Evolutionary conservation across 2,113 vertebrate species (phyloP).

Genomic region (Pseudopodoces humilis): DNA sequence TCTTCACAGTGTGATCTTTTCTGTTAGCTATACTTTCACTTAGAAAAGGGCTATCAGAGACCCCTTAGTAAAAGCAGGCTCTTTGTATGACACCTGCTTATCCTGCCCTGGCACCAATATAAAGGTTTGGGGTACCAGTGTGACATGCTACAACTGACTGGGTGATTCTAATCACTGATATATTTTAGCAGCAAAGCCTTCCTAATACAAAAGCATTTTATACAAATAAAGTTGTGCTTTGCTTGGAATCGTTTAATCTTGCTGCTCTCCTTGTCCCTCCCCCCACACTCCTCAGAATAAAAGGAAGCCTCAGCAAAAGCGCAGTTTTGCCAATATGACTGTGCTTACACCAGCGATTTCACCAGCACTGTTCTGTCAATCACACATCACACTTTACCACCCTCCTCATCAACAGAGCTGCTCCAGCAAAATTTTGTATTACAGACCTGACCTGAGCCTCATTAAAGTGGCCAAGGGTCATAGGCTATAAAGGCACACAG

Average conservation of each 20-base stretch:
- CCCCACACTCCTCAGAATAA: not conserved
- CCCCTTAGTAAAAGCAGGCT: not conserved
- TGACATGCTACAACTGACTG: not conserved
- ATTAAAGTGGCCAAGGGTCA: slow-evolving; percentile 29
- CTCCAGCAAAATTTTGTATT: slow-evolving; percentile 53
- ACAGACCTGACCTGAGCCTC: slow-evolving; percentile 24
- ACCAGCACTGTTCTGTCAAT: slow-evolving; percentile 38
- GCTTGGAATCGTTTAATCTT: not conserved
- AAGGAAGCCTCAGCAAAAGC: slow-evolving; percentile 6
- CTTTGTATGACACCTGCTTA: not conserved
- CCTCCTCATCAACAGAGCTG: slow-evolving; percentile 33
- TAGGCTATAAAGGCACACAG: not conserved
- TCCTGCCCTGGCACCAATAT: not conserved
- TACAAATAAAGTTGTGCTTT: not conserved
- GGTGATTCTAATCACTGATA: rapidly evolving
- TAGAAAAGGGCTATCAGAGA: not conserved
- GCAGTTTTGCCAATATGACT: not conserved
- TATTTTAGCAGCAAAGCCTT: not conserved
- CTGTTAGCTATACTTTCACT: not conserved
- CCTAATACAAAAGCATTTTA: not conserved
- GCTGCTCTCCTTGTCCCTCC: not conserved
- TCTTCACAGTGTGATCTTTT: not conserved
- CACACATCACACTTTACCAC: slow-evolving; percentile 33
- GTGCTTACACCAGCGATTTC: slow-evolving; percentile 5
- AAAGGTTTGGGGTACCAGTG: not conserved